Evolutionary conservation across 2,113 vertebrate species (phyloP).

Genomic region (Psilopsiagon aymara): DNA sequence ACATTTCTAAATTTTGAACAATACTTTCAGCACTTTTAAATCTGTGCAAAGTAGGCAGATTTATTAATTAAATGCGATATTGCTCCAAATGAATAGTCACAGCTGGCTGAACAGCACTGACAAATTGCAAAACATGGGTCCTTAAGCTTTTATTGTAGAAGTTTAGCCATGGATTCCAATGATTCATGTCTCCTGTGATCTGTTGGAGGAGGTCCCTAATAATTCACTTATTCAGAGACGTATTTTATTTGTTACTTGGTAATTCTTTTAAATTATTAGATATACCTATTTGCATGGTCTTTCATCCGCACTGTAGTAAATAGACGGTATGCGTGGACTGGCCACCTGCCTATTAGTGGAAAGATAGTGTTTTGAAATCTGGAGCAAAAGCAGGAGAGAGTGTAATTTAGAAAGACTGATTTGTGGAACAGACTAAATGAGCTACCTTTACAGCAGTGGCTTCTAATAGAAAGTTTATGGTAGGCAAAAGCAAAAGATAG

Average conservation of each 20-base stretch:
- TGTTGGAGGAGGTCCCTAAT: not conserved
- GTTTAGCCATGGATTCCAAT: not conserved
- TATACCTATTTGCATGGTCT: not conserved
- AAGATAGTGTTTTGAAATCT: not conserved
- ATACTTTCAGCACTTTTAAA: not conserved
- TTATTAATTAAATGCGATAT: not conserved
- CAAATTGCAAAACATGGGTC: not conserved
- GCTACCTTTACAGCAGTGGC: not conserved
- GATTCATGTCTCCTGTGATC: not conserved
- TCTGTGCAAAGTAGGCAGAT: not conserved
- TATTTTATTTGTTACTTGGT: conserved; percentile 3
- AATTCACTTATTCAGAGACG: not conserved
- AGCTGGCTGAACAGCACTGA: not conserved
- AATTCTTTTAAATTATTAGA: not conserved
- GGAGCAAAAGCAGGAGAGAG: not conserved
- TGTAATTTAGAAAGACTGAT: not conserved
- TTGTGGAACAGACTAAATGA: not conserved
- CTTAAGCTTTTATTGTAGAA: not conserved
- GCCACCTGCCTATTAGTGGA: not conserved
- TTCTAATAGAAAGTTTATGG: conserved; percentile 12
- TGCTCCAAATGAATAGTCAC: not conserved
- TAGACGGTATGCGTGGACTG: not conserved
- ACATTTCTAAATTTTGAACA: not conserved
- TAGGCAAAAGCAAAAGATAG: conserved; percentile 28
- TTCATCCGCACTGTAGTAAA: not conserved